Evolutionary conservation across 2,888 invertebrate genomes (phyloP).

Genomic region (Caenorhabditis sp.): DNA sequence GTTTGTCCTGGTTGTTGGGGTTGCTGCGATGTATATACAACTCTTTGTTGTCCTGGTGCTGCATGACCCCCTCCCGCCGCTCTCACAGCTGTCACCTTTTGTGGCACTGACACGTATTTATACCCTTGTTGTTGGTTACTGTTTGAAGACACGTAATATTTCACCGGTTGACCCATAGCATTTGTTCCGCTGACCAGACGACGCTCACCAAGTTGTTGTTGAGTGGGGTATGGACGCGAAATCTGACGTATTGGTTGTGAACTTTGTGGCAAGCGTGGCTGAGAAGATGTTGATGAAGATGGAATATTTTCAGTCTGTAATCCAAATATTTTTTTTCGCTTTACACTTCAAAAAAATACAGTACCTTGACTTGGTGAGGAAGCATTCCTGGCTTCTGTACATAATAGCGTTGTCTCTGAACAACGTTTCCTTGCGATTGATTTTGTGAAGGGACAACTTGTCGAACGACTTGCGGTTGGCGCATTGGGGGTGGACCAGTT

Average conservation of each 20-base stretch:
- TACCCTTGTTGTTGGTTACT: neutral
- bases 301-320: neutral
- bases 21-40: slow-evolving; percentile 8
- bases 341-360: neutral
- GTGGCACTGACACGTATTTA: neutral
- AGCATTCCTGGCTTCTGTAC: slow-evolving; percentile 21
- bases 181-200: slow-evolving; percentile 16
- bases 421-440: slow-evolving; percentile 15
- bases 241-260: neutral
- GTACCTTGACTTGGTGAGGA: neutral
- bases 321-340: neutral
- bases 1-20: slow-evolving; percentile 13
- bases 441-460: neutral
- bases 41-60: neutral
- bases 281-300: neutral
- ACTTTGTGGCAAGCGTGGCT: neutral
- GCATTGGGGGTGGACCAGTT: neutral
- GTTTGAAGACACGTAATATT: slow-evolving; percentile 22
- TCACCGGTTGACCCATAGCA: slow-evolving; percentile 11
- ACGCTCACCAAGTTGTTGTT: slow-evolving; percentile 5
- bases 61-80: neutral
- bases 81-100: slow-evolving; percentile 14
- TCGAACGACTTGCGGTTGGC: slow-evolving; percentile 3
- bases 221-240: neutral
- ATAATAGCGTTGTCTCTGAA: slow-evolving; percentile 17